Conservation (phyloP, 2,797 vertebrate species). For the Heterohyrax brucei region DNA sequence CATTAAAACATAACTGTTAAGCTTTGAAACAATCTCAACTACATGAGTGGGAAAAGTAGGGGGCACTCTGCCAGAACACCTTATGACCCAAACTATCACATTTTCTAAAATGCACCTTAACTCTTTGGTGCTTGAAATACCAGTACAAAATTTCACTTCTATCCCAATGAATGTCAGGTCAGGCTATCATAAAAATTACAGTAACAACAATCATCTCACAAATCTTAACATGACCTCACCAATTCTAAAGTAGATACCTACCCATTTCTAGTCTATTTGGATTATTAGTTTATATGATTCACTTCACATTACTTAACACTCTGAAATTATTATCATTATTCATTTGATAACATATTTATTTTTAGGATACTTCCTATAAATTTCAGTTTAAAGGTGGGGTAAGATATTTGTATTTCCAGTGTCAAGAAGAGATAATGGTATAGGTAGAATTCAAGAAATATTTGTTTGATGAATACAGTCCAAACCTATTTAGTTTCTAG, state of each 20-base stretch:
- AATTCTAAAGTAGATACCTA: not conserved
- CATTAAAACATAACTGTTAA: not conserved
- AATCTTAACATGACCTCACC: not conserved
- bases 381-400: not conserved
- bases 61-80: not conserved
- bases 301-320: not conserved
- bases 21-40: not conserved
- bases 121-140: not conserved
- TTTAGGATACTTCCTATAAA: not conserved
- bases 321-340: not conserved
- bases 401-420: not conserved
- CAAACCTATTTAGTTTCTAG: not conserved
- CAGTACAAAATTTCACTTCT: not conserved
- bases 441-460: not conserved
- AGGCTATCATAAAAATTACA: not conserved
- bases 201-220: not conserved
- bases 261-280: not conserved
- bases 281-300: not conserved
- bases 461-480: not conserved
- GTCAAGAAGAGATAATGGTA: not conserved
- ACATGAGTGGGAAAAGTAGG: not conserved
- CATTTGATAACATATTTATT: slow-evolving; percentile 1
- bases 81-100: not conserved
- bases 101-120: not conserved
- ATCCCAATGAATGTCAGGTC: not conserved